These are phyloP conservation scores for Pseudorhombus dupliciocellatus DNA, from an alignment of 2,113 vertebrate genomes.

Conservation along the genomic window DNA sequence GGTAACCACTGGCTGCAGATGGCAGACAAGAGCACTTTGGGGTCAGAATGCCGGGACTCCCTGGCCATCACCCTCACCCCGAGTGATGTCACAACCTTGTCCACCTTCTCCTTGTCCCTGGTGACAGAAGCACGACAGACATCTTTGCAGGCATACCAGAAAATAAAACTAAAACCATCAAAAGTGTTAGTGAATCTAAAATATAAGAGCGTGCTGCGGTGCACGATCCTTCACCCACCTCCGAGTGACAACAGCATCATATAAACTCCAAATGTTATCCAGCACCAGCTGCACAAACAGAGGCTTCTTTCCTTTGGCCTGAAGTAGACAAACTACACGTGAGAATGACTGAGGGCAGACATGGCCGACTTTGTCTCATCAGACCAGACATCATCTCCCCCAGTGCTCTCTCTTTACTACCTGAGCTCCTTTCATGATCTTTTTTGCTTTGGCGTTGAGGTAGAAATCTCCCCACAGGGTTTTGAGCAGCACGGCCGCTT, in stretches of 20 bases:
- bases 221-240: constrained; percentile 76
- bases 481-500: constrained; percentile 85
- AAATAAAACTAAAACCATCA: background rate
- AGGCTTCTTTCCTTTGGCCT: constrained; percentile 96
- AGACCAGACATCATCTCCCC: background rate
- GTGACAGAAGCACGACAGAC: background rate
- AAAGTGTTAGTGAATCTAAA: background rate
- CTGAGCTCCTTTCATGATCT: constrained; percentile 96
- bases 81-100: constrained; percentile 91
- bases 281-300: constrained; percentile 96
- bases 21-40: constrained; percentile 92
- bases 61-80: constrained; percentile 87
- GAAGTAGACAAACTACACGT: constrained; percentile 30
- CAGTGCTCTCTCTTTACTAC: constrained; percentile 71
- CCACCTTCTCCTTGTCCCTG: constrained; percentile 95
- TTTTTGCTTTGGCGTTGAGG: constrained; percentile 92
- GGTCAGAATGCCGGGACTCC: constrained; percentile 90
- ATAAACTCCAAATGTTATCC: constrained; percentile 97
- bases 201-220: background rate
- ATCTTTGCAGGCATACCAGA: constrained; percentile 8
- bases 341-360: background rate
- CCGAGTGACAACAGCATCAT: constrained; percentile 90
- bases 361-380: background rate
- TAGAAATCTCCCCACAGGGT: constrained; percentile 98
- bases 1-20: constrained; percentile 97